These are phyloP conservation scores for Urocitellus parryii DNA, from an alignment of 2,113 vertebrate species.

Conservation along the genomic window DNA sequence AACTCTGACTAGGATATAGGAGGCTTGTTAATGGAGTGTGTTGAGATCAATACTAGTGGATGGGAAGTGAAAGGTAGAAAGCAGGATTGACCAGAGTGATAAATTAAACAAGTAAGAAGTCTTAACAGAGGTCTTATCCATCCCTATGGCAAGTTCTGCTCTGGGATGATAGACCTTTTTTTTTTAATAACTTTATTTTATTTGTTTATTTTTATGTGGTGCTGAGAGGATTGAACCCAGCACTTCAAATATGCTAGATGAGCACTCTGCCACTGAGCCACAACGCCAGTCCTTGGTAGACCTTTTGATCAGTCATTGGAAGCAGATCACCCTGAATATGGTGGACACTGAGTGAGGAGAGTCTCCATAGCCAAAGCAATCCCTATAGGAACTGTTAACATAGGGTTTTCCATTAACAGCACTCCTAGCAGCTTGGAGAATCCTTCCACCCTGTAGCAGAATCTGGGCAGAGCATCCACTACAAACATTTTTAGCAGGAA, in stretches of 20 bases:
- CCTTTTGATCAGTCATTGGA: background rate
- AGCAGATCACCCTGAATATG: background rate
- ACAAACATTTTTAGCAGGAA: conserved; percentile 14
- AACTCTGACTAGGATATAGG: background rate
- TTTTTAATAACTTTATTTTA: too few species aligned
- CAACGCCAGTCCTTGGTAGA: too few species aligned
- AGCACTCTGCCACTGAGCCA: too few species aligned
- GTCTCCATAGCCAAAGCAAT: background rate
- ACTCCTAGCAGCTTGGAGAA: background rate
- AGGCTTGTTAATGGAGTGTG: background rate
- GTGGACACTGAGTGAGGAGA: background rate
- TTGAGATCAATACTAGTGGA: background rate
- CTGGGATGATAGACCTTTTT: background rate
- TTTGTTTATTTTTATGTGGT: too few species aligned
- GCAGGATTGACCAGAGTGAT: background rate
- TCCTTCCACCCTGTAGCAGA: background rate
- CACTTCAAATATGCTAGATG: too few species aligned
- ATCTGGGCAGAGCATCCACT: conserved; percentile 13
- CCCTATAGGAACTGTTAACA: background rate
- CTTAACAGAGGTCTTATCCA: background rate
- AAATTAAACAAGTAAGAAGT: background rate
- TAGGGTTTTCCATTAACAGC: background rate
- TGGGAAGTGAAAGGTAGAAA: background rate
- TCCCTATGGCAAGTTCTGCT: background rate
- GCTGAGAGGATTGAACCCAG: too few species aligned